Evolutionary conservation across 1,140 invertebrate species (phyloP), one percentile per base, ranked within the genome.

Genomic region (Ceratosolen fusciceps): DNA sequence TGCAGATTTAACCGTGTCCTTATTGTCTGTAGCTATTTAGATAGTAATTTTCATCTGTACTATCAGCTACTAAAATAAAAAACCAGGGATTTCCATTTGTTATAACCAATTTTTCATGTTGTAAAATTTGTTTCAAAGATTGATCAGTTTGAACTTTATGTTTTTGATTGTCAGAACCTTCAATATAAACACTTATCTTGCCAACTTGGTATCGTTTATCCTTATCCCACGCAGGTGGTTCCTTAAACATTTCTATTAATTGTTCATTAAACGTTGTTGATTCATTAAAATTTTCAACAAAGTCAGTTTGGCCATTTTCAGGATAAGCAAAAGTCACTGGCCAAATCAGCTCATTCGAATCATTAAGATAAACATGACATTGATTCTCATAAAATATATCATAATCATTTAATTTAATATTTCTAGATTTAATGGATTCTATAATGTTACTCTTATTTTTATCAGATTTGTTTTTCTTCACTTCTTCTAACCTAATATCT

Each of bases 301-400:
- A 94, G 86, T 96, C 95, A 77, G 93, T 93, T 72, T 93, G 92
- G 74, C 91, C 87, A 83, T 92, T 93, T 90, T 97, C 96, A 7
- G 96, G 96, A 89, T 97, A 98, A 24, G 96, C 89, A 83, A 98
- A 94, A 54, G 95, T 89, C 70, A 96, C 92, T 58, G 97, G 96
- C 96, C 95, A 97, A 81, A 95, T 85, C 77, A 97, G 90, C 82
- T 91, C 85, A 83, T 91, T 88, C 26, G 91, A 83, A n/a, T 91
- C 89, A 83, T 93, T 90, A 2, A 95, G 83, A 83, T 91, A 89
- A 21, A 95, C 94, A 90, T 81, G 75, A 47, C 37, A 72, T 65
- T 81, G 74, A 16, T 37, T 77, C 39, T 81, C 75, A 5, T 73
- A 56, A 70, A 81, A 81, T 62, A 77, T 3, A 62, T 77, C 62